A percentile compares a stretch with the other conserved stretches of the same genome.
phyloP scores from a whole-genome alignment of 2,797 vertebrate species.

The Halcyon badia region DNA sequence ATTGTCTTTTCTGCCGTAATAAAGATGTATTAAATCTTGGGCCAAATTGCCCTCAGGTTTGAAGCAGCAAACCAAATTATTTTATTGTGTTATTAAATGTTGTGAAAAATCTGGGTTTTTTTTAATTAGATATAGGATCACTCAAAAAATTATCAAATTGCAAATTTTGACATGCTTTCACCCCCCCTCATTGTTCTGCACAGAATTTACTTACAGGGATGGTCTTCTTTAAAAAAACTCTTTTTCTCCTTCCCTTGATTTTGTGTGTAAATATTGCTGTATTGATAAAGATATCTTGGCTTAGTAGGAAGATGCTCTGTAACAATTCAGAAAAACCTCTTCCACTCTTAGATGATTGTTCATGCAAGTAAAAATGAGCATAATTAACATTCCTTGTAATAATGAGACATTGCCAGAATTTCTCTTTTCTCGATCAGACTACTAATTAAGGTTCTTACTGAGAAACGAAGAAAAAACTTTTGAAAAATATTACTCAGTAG shows the following conservation, averaged over 20 bases:
- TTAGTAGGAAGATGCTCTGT: background rate
- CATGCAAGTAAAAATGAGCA: background rate
- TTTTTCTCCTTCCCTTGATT: accelerated
- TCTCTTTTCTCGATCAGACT: background rate
- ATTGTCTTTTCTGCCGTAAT: background rate
- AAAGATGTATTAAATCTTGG: background rate
- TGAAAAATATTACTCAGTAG: background rate
- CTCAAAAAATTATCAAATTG: background rate
- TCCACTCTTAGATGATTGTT: background rate
- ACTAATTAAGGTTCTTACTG: background rate
- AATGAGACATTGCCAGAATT: background rate
- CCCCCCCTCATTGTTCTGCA: background rate
- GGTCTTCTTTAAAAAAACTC: background rate
- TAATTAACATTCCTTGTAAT: background rate
- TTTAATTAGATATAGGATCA: background rate
- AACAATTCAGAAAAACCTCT: background rate
- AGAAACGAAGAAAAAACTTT: background rate
- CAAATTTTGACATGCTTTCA: background rate
- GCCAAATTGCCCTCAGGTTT: background rate
- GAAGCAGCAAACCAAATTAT: background rate
- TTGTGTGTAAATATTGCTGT: background rate
- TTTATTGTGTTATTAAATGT: background rate
- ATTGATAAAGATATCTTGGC: background rate
- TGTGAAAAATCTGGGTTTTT: background rate
- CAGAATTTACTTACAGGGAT: background rate